A percentile compares a stretch with the other conserved stretches of the same genome.
Evolutionary conservation across 2,797 vertebrate species (phyloP).

Genomic region (Tokudaia muenninki): DNA sequence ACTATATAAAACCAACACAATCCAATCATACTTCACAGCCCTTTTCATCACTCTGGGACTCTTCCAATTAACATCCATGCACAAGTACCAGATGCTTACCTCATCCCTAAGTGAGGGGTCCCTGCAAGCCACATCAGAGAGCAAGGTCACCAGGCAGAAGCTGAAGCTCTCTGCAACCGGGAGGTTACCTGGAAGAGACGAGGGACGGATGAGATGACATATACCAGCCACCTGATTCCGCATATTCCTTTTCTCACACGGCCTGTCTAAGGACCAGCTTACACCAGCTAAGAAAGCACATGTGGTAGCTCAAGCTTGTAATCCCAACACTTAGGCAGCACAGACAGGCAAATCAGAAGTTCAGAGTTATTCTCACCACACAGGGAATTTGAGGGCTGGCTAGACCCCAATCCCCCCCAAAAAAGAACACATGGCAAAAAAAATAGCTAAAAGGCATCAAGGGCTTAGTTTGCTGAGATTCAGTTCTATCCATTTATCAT

Average conservation of each 20-base stretch:
- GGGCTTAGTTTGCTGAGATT: neutral
- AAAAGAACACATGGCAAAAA: neutral
- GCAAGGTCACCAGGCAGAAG: slow-evolving; percentile 95
- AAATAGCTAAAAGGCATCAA: neutral
- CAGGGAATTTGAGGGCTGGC: neutral
- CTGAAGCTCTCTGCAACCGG: slow-evolving; percentile 98
- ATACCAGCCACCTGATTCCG: neutral
- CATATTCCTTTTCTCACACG: neutral
- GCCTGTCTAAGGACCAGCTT: neutral
- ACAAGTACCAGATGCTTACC: slow-evolving; percentile 85
- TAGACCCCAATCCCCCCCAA: neutral
- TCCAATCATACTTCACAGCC: neutral
- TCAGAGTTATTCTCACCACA: neutral
- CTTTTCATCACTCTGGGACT: neutral
- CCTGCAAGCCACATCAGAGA: slow-evolving; percentile 95
- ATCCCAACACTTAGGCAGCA: neutral
- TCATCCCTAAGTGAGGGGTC: slow-evolving; percentile 93
- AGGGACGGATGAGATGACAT: neutral
- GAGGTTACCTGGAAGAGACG: slow-evolving; percentile 90
- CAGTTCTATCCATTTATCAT: neutral
- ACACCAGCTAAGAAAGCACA: neutral
- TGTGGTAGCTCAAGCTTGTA: neutral
- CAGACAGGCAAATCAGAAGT: neutral
- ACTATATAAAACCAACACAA: neutral
- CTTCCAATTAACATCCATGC: neutral